Percentiles rank a stretch among this genome's conserved stretches.
Conservation (phyloP, 2,888 invertebrate genomes). For the Sinohyriopsis cumingii region DNA sequence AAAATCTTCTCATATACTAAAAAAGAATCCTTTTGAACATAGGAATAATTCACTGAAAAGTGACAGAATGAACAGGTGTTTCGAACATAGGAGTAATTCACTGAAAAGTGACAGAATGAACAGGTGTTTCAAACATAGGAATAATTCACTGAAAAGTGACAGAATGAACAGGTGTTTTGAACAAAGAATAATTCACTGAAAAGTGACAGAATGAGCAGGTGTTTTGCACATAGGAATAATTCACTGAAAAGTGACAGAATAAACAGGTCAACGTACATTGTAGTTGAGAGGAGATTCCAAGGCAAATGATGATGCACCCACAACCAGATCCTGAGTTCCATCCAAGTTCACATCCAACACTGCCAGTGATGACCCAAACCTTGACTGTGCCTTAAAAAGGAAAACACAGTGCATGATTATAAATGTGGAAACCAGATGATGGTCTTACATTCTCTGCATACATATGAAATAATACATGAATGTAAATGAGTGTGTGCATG, state of each 20-base stretch:
- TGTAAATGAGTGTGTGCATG: no score
- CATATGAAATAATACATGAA: no score
- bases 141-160: no score
- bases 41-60: no score
- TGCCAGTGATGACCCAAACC: conserved; percentile 63
- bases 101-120: background rate
- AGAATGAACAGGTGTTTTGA: background rate
- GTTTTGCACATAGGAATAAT: no score
- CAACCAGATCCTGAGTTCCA: conserved; percentile 63
- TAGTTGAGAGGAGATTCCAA: conserved; percentile 41
- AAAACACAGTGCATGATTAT: background rate
- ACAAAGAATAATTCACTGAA: no score
- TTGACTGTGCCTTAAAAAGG: conserved; percentile 48
- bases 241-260: background rate
- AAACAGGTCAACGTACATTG: conserved; percentile 29
- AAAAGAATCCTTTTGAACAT: no score
- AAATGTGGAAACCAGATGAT: background rate
- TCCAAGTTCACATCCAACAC: conserved; percentile 66
- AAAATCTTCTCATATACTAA: no score
- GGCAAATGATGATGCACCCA: conserved; percentile 58
- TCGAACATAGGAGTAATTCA: no score
- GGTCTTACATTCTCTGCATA: no score
- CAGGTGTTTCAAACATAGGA: no score
- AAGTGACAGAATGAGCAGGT: background rate
- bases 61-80: background rate